Base-by-base conservation (phyloP, 2,113 vertebrate species). In the Oceanodroma tethys region DNA sequence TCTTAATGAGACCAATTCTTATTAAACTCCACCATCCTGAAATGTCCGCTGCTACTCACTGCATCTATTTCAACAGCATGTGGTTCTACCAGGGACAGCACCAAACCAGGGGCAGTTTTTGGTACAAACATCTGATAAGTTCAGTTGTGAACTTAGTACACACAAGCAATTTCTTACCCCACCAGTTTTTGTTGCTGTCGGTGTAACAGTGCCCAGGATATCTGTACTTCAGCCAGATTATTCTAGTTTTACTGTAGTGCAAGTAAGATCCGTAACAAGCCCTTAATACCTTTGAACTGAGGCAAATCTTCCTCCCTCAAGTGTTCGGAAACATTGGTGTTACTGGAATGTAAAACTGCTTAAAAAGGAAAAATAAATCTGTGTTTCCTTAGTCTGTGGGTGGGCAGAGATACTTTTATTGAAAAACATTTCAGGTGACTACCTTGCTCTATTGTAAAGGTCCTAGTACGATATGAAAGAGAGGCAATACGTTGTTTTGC, bases 391-490 rank as follows among this genome's bases (percentile, higher is more conserved):
- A 60, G 29, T 43, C 2, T 6, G 3, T 23, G 13, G 10, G 20
- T 34, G 18, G 42, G 36, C 29, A 22, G 48, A 62, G 60, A 73
- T 19, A 6, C 22, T 65, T 60, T 43, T 68, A 14, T 8, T 60
- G 78, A 55, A 91, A 93, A 86, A 52, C 62, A 79, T 85, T 68
- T 90, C 86, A 72, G 91, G 70, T 96, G 81, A 86, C 72, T 56
- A 16, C 75, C 84, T 97, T 85, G 73, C 53, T 81, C 56, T 52
- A 0, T 62, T 66, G 43, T 67, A 32, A 74, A 3, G 76, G 53
- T 65, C n/a, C 74, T 75, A 50, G 32, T 85, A 30, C 81, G 70
- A 4, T 50, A 22, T 63, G 81, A 86, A 85, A 66, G 70, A 85
- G 68, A 95, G 78, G 83, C 86, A 75, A 85, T 9, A 14, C 8